Evolutionary conservation across 2,888 invertebrate genomes (phyloP).

Genomic region (Drosophila stalkeri): DNA sequence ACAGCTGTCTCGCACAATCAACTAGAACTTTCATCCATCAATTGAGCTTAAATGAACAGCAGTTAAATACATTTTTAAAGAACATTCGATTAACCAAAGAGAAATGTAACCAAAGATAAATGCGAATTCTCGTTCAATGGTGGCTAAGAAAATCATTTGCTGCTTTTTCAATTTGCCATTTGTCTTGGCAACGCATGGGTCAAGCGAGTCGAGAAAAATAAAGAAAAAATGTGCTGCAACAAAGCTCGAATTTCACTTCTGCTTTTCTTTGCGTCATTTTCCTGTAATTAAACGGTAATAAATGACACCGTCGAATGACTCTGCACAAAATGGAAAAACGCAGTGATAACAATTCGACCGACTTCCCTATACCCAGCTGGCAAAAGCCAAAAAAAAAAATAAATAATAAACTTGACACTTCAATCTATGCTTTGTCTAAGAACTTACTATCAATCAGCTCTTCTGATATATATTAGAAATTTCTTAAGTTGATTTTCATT

Average conservation of each 20-base stretch:
- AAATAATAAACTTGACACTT: neutral
- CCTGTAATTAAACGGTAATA: constrained; percentile 56
- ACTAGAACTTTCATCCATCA: neutral
- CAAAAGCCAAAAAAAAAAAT: no score
- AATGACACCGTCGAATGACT: constrained; percentile 34
- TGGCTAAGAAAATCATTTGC: constrained; percentile 28
- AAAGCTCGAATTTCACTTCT: constrained; percentile 30
- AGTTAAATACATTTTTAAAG: neutral
- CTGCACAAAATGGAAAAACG: constrained; percentile 30
- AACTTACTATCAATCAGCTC: neutral
- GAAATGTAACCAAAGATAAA: constrained; percentile 29
- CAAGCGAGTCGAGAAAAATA: neutral
- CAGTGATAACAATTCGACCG: neutral
- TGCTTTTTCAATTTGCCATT: constrained; percentile 17
- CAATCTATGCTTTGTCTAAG: no score
- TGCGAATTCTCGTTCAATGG: constrained; percentile 8
- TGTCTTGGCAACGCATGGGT: neutral
- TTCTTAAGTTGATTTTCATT: neutral
- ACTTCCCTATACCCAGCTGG: constrained; percentile 17
- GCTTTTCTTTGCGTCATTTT: constrained; percentile 35
- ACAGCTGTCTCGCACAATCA: neutral
- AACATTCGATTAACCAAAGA: neutral
- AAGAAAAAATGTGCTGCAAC: constrained; percentile 10
- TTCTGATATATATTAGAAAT: neutral
- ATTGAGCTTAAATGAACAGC: neutral